A percentile compares a stretch with the other conserved stretches of the same genome.
These are phyloP conservation scores for Oostethus manadensis DNA, from an alignment of 2,113 vertebrate genomes.

Conservation along the genomic window DNA sequence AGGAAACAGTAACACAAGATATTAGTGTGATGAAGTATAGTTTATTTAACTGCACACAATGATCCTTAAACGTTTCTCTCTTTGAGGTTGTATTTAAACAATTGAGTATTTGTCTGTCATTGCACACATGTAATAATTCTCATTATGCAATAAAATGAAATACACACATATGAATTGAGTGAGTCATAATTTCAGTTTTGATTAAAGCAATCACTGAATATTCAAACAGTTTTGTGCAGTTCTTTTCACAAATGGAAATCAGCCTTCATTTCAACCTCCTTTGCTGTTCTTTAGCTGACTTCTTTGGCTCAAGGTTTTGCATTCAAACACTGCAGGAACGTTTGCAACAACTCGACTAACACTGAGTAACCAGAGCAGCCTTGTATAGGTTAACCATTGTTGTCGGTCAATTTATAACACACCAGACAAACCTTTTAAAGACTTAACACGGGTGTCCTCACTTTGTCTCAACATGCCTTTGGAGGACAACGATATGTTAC, in stretches of 20 bases:
- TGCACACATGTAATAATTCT: neutral
- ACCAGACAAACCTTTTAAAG: constrained; percentile 7
- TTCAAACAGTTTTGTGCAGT: neutral
- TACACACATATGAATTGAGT: neutral
- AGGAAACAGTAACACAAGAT: neutral
- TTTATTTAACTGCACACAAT: neutral
- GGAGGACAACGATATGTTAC: too few relatives aligned
- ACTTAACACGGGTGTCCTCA: constrained; percentile 30
- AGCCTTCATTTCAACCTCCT: too few relatives aligned
- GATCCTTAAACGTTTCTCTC: neutral
- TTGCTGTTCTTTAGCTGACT: constrained; percentile 1
- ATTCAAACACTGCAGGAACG: constrained; percentile 1
- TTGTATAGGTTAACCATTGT: constrained; percentile 47
- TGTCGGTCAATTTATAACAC: constrained; percentile 21
- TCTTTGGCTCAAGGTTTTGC: constrained; percentile 11
- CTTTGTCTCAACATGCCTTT: neutral
- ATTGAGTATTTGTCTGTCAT: neutral
- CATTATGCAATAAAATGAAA: neutral
- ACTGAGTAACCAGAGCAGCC: constrained; percentile 33
- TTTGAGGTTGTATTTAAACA: neutral
- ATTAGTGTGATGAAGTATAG: neutral
- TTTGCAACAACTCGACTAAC: constrained; percentile 13
- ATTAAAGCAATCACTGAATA: neutral
- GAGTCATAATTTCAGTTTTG: neutral
- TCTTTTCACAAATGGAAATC: neutral